These are phyloP conservation scores for Caenorhabditis sinica DNA, from an alignment of 2,888 invertebrate species.

Conservation along the genomic window DNA sequence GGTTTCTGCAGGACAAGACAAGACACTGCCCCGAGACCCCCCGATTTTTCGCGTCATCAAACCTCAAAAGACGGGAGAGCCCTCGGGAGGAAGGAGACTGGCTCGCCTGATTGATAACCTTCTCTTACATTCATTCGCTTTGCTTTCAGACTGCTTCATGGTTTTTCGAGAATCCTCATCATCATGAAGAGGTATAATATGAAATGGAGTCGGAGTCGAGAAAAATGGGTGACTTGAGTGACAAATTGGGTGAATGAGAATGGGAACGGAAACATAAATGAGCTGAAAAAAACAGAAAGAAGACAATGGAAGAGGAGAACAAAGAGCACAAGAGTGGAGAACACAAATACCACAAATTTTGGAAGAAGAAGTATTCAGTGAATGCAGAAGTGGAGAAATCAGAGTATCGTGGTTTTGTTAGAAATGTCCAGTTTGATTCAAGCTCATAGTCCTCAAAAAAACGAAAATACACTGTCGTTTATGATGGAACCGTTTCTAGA, in stretches of 20 bases:
- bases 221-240: background rate
- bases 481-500: too few relatives aligned
- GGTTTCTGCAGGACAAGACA: constrained; percentile 18
- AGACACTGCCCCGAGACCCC: constrained; percentile 7
- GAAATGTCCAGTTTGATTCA: too few relatives aligned
- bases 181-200: background rate
- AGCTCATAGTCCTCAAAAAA: too few relatives aligned
- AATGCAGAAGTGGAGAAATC: too few relatives aligned
- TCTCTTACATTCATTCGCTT: constrained; percentile 48
- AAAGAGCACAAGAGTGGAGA: constrained; percentile 1
- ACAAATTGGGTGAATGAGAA: constrained; percentile 20
- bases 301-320: background rate
- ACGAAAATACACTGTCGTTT: too few relatives aligned
- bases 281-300: background rate
- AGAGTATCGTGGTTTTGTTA: too few relatives aligned
- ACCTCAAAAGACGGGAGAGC: constrained; percentile 47
- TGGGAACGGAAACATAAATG: constrained; percentile 14
- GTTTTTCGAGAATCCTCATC: constrained; percentile 4
- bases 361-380: too few relatives aligned
- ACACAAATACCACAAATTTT: too few relatives aligned
- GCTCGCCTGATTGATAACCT: constrained; percentile 61
- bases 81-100: background rate
- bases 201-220: constrained; percentile 1
- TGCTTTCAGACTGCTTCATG: constrained; percentile 15
- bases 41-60: constrained; percentile 67